Evolutionary conservation across 1,140 invertebrate species (phyloP).

Genomic region (Zaprionus vittiger): DNA sequence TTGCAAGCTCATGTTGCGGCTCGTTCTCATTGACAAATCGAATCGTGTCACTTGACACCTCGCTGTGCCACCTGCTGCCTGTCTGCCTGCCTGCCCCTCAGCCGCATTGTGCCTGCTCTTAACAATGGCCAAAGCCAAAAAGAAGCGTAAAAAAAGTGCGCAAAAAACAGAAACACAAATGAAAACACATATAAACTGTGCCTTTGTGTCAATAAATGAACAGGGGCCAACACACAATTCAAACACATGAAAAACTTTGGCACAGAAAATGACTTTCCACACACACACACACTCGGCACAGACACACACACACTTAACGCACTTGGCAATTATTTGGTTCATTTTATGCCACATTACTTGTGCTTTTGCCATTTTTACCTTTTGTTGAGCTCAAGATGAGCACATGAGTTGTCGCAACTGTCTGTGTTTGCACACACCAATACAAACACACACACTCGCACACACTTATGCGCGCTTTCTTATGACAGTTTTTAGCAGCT

Average conservation of each 20-base stretch:
- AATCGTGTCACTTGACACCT: constrained; percentile 71
- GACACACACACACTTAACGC: constrained; percentile 42
- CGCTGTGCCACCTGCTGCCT: constrained; percentile 17
- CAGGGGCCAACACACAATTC: constrained; percentile 45
- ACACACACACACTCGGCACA: constrained; percentile 40
- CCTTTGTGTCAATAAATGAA: constrained; percentile 81
- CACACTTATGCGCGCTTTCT: constrained; percentile 53
- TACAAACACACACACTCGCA: constrained; percentile 9
- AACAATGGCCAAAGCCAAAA: constrained; percentile 60
- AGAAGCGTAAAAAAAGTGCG: constrained; percentile 35
- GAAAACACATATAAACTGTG: constrained; percentile 59
- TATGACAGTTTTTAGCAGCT: constrained; percentile 68
- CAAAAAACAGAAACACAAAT: constrained; percentile 12
- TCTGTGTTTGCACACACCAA: constrained; percentile 15
- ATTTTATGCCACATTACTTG: constrained; percentile 77
- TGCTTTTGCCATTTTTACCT: constrained; percentile 44
- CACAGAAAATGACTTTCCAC: constrained; percentile 80
- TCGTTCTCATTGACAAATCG: constrained; percentile 61
- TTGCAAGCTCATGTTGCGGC: constrained; percentile 74
- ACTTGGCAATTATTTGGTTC: constrained; percentile 81
- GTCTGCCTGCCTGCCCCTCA: constrained; percentile 10
- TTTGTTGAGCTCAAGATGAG: constrained; percentile 54
- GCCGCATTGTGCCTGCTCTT: constrained; percentile 41
- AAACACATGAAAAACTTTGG: constrained; percentile 71
- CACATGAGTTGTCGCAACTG: constrained; percentile 31